phyloP scores from a whole-genome alignment of 2,888 invertebrate genomes.

The Acholoe squamosa region DNA sequence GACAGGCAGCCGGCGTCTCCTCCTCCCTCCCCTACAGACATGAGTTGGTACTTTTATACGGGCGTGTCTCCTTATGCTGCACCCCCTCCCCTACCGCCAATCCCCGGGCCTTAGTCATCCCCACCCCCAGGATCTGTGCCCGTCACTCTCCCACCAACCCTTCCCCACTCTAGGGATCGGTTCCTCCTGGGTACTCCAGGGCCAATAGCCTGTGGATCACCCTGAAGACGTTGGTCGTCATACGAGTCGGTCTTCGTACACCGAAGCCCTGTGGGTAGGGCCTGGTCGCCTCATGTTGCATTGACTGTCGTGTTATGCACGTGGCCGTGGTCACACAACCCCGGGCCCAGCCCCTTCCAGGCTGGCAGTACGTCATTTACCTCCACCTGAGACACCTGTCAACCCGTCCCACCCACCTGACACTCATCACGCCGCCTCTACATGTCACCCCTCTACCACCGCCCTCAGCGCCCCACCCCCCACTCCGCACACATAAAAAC shows the following conservation, averaged over 20 bases:
- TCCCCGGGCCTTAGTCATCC: neutral
- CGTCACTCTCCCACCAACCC: neutral
- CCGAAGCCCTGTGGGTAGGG: neutral
- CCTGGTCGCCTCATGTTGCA: neutral
- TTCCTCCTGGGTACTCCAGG: no score
- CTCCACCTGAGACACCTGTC: neutral
- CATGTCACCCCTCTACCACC: neutral
- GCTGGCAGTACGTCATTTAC: neutral
- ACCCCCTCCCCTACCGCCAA: neutral
- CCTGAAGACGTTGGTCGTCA: no score
- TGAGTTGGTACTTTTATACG: slow-evolving; percentile 29
- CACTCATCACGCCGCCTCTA: neutral
- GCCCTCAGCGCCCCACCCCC: neutral
- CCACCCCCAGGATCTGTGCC: neutral
- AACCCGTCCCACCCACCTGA: neutral
- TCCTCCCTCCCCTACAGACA: neutral
- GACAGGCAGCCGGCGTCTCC: neutral
- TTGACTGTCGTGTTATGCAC: neutral
- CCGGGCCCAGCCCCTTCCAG: neutral
- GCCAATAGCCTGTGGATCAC: no score
- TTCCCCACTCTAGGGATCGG: neutral
- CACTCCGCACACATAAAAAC: neutral
- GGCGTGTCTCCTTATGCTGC: neutral
- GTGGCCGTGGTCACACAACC: slow-evolving; percentile 18
- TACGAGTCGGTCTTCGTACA: neutral